Evolutionary conservation across 2,888 invertebrate species (phyloP).

Genomic region (Lagria hirta): DNA sequence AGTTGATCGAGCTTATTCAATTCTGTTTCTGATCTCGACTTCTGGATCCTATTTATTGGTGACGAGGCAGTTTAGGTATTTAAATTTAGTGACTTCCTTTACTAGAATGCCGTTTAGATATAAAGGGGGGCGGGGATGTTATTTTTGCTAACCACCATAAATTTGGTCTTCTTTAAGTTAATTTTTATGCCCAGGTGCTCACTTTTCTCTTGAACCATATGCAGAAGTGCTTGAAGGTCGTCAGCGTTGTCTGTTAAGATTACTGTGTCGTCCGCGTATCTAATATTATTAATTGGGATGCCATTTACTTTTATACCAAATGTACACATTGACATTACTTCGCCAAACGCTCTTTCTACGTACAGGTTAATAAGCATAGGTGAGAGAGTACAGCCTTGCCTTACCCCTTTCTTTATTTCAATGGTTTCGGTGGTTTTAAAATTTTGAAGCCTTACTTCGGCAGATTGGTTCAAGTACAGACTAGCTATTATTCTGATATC

Average conservation of each 20-base stretch:
- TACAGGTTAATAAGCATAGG: background rate
- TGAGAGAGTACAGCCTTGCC: background rate
- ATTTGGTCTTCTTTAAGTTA: conserved; percentile 11
- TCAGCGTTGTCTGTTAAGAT: conserved; percentile 9
- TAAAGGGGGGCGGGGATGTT: background rate
- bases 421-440: background rate
- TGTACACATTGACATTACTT: background rate
- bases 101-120: background rate
- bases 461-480: background rate
- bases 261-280: conserved; percentile 11
- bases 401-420: background rate
- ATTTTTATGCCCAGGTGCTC: conserved; percentile 5
- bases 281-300: conserved; percentile 10
- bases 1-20: conserved; percentile 2
- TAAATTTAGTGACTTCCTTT: conserved; percentile 5
- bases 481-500: background rate
- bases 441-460: background rate
- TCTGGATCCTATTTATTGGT: conserved; percentile 2
- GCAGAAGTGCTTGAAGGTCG: conserved; percentile 10
- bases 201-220: conserved; percentile 8
- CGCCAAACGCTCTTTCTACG: background rate
- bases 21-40: background rate
- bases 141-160: background rate
- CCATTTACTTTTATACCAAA: too few relatives aligned
- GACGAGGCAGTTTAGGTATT: conserved; percentile 7